phyloP scores from a whole-genome alignment of 2,888 invertebrate species.

The Laothoe populi region DNA sequence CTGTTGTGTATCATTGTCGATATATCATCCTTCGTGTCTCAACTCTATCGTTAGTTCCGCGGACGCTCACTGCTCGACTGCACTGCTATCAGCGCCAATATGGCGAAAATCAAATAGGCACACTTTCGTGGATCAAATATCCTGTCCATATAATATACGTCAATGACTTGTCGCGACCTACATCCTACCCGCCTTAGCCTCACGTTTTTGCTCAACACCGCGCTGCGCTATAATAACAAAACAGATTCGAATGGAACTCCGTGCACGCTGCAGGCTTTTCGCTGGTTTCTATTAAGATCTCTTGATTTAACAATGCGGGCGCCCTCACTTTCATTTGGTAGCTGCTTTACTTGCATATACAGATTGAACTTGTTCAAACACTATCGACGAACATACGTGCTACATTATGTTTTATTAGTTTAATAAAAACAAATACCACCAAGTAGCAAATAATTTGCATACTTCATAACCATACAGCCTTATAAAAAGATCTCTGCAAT shows the following conservation, averaged over 20 bases:
- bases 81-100: no score
- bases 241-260: constrained; percentile 45
- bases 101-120: no score
- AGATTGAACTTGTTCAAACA: constrained; percentile 48
- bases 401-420: background rate
- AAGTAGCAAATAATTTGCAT: background rate
- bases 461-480: background rate
- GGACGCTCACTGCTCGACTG: no score
- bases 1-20: no score
- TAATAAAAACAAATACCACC: background rate
- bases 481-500: background rate
- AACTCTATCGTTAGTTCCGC: no score
- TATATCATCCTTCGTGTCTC: no score
- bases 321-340: constrained; percentile 76
- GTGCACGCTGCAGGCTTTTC: constrained; percentile 62
- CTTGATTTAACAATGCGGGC: constrained; percentile 72
- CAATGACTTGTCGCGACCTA: constrained; percentile 72
- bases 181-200: constrained; percentile 52
- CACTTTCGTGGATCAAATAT: no score
- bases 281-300: constrained; percentile 76
- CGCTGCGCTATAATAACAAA: constrained; percentile 53
- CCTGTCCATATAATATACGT: no score
- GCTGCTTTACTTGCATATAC: constrained; percentile 46
- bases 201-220: constrained; percentile 68
- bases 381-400: constrained; percentile 31